A percentile compares a stretch with the other conserved stretches of the same genome.
Evolutionary conservation across 2,113 vertebrate genomes (phyloP).

Genomic region (Dipodomys ordii): DNA sequence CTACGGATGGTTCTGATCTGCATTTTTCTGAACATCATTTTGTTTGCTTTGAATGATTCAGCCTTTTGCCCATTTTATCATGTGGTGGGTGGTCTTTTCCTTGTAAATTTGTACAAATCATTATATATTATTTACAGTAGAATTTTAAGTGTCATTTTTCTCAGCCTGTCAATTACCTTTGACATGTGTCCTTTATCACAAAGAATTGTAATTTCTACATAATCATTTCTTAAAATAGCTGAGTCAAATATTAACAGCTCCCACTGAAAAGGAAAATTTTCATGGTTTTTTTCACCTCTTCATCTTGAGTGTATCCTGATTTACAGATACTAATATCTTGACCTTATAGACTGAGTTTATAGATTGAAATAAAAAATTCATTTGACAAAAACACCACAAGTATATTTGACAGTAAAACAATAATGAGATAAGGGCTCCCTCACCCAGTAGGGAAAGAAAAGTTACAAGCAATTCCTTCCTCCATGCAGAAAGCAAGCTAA

Average conservation of each 20-base stretch:
- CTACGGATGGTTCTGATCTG: not conserved
- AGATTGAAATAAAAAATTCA: constrained; percentile 9
- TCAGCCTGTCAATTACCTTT: not conserved
- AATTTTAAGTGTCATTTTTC: not conserved
- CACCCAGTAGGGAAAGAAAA: not conserved
- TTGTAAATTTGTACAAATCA: not conserved
- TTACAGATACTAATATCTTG: not conserved
- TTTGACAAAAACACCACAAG: not conserved
- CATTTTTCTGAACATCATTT: constrained; percentile 30
- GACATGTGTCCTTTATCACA: not conserved
- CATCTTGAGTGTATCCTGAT: not conserved
- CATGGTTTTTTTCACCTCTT: not conserved
- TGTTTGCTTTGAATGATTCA: not conserved
- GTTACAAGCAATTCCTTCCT: not conserved
- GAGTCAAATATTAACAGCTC: not conserved
- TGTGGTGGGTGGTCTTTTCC: not conserved
- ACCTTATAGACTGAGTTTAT: not conserved
- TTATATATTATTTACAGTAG: not conserved
- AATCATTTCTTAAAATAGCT: constrained; percentile 45
- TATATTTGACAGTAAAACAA: not conserved
- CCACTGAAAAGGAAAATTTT: constrained; percentile 14
- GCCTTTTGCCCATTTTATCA: not conserved
- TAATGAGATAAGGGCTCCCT: not conserved
- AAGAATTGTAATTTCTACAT: not conserved
- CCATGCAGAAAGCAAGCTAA: not conserved